Evolutionary conservation across 2,113 vertebrate genomes (phyloP).

Genomic region (Myrmophylax atrothorax): DNA sequence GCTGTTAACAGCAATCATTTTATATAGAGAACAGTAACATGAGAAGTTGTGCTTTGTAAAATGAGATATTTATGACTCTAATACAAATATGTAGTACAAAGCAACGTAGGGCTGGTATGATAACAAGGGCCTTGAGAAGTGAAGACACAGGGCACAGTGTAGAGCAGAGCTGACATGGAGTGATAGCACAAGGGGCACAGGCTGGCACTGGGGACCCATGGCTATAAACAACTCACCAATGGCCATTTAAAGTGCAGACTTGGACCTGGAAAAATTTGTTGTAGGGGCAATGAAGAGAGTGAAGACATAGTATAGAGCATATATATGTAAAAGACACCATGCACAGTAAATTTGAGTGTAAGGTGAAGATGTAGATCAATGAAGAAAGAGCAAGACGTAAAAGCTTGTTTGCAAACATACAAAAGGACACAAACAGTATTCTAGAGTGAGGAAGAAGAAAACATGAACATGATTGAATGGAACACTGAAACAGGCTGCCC

Average conservation of each 20-base stretch:
- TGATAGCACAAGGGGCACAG: accelerated
- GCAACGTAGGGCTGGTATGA: not conserved
- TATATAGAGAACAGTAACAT: not conserved
- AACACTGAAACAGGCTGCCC: not conserved
- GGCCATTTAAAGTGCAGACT: not conserved
- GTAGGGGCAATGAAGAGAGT: not conserved
- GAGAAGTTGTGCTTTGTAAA: not conserved
- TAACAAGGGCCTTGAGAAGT: not conserved
- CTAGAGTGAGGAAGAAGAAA: not conserved
- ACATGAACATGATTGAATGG: not conserved
- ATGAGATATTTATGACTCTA: not conserved
- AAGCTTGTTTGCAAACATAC: not conserved
- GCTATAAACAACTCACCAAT: not conserved
- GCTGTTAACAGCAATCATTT: not conserved
- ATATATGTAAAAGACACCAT: not conserved
- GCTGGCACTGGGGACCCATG: not conserved
- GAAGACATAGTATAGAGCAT: not conserved
- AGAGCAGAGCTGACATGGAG: accelerated
- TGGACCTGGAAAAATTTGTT: not conserved
- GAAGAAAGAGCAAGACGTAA: not conserved
- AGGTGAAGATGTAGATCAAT: not conserved
- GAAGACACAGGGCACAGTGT: not conserved
- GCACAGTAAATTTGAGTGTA: not conserved
- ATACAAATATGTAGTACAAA: not conserved
- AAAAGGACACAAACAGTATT: not conserved